A percentile compares a stretch with the other conserved stretches of the same genome.
Evolutionary conservation across 2,113 vertebrate species (phyloP).

Genomic region (Percina caprodes): DNA sequence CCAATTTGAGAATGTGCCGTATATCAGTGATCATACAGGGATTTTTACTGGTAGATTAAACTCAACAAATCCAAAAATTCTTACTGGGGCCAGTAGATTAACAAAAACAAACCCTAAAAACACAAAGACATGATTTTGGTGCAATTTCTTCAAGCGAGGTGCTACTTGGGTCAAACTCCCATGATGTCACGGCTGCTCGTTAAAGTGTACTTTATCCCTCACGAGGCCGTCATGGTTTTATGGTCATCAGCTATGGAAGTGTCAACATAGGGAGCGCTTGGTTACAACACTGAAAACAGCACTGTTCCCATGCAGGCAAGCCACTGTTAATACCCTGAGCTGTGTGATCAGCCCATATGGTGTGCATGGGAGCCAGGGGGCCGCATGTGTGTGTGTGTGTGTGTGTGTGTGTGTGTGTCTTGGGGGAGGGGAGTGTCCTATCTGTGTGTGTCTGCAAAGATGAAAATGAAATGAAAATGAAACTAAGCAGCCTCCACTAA

Average conservation of each 20-base stretch:
- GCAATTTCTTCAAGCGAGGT: neutral
- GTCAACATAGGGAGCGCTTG: conserved; percentile 50
- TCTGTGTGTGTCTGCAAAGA: neutral
- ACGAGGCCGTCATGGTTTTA: conserved; percentile 31
- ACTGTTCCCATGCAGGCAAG: conserved; percentile 20
- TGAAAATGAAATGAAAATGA: neutral
- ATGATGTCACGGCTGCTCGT: neutral
- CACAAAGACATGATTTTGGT: neutral
- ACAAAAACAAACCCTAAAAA: neutral
- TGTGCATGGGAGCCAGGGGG: conserved; percentile 24
- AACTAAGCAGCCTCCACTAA: neutral
- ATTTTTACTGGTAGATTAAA: too few species aligned
- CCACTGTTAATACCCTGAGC: conserved; percentile 37
- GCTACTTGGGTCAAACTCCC: neutral
- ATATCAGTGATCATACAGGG: too few species aligned
- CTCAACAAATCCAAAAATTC: too few species aligned
- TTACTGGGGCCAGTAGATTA: too few species aligned
- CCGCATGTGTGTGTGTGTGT: neutral
- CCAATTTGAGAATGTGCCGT: too few species aligned
- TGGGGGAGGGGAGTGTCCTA: conserved; percentile 26
- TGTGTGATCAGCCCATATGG: conserved; percentile 61
- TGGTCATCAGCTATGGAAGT: conserved; percentile 37
- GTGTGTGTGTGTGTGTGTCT: conserved; percentile 5
- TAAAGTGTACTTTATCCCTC: conserved; percentile 52
- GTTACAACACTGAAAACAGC: conserved; percentile 4